phyloP scores from a whole-genome alignment of 2,113 vertebrate species.

The Myxocyprinus asiaticus region DNA sequence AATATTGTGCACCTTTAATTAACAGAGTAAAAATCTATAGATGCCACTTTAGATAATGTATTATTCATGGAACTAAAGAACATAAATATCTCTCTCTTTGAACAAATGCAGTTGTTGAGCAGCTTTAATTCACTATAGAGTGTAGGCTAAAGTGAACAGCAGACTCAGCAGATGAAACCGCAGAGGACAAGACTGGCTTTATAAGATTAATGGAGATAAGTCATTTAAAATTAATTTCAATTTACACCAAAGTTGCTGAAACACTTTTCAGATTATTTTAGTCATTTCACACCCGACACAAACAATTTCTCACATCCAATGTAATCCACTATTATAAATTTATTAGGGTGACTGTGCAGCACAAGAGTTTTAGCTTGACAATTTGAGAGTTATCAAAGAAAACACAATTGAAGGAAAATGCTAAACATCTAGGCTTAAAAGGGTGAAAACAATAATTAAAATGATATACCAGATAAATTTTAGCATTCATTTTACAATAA shows the following conservation, averaged over 20 bases:
- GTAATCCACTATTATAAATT: slow-evolving; percentile 55
- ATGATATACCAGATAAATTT: neutral
- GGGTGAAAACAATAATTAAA: neutral
- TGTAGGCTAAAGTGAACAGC: neutral
- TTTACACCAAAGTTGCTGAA: neutral
- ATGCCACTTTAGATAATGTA: neutral
- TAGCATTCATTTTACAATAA: neutral
- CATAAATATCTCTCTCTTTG: neutral
- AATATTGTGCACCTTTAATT: neutral
- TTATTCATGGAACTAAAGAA: neutral
- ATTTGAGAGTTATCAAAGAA: slow-evolving; percentile 28
- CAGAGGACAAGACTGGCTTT: neutral
- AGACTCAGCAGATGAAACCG: neutral
- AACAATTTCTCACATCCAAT: slow-evolving; percentile 13
- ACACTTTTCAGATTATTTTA: neutral
- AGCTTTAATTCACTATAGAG: neutral
- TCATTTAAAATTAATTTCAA: neutral
- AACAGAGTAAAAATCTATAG: neutral
- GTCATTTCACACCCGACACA: slow-evolving; percentile 52
- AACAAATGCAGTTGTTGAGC: neutral
- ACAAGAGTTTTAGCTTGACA: slow-evolving; percentile 59
- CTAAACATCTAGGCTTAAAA: neutral
- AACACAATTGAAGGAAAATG: slow-evolving; percentile 1
- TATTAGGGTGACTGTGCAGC: slow-evolving; percentile 61
- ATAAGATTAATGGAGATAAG: neutral